phyloP scores from a whole-genome alignment of 2,888 invertebrate genomes.

The Rhabditophanes sp. region DNA sequence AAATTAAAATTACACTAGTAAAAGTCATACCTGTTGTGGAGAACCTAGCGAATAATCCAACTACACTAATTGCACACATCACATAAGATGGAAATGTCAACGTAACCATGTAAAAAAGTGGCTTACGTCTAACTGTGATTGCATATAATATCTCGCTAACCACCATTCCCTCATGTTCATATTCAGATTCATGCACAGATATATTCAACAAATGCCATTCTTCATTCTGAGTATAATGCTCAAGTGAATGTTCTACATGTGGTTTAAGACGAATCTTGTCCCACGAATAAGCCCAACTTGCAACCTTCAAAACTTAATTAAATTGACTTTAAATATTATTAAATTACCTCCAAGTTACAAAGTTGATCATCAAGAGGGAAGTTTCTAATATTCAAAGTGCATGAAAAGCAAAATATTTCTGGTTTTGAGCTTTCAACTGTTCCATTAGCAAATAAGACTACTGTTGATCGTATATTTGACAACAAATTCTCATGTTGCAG shows the following conservation, averaged over 20 bases:
- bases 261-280: constrained; percentile 35
- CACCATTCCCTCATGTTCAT: constrained; percentile 33
- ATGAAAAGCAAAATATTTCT: constrained; percentile 16
- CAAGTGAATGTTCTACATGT: constrained; percentile 25
- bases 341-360: constrained; percentile 29
- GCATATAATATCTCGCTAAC: constrained; percentile 33
- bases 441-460: constrained; percentile 25
- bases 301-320: constrained; percentile 20
- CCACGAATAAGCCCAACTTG: constrained; percentile 35
- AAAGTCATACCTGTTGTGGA: constrained; percentile 17
- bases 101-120: constrained; percentile 40
- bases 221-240: constrained; percentile 30
- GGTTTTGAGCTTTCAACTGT: constrained; percentile 33
- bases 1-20: constrained; percentile 2
- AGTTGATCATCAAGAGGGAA: constrained; percentile 22
- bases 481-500: constrained; percentile 36
- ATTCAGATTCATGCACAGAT: constrained; percentile 23
- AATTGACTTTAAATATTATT: constrained; percentile 1
- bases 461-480: constrained; percentile 26
- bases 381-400: constrained; percentile 5
- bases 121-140: constrained; percentile 31
- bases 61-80: constrained; percentile 35
- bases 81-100: constrained; percentile 36
- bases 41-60: constrained; percentile 36
- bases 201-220: constrained; percentile 35